Base-by-base conservation (phyloP, 2,797 vertebrate genomes). In the Knipowitschia caucasica region DNA sequence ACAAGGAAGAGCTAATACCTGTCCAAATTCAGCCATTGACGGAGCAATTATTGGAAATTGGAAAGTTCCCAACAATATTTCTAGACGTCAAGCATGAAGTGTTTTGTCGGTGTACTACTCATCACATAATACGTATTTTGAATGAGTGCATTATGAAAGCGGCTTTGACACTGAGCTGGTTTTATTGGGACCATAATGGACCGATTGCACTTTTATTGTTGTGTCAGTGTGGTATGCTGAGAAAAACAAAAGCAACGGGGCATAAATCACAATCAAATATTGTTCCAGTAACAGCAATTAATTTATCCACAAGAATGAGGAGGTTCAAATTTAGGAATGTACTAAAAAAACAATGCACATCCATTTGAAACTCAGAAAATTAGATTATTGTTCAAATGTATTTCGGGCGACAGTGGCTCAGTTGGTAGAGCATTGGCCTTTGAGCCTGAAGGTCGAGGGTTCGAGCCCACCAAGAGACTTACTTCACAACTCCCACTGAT, bases 171-270 rank as follows among this genome's bases (percentile, higher is more conserved):
- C 56, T 40, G 18, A 30, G 21, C 26, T 40, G 27, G 17, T 39
- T 67, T 42, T 58, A 17, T 50, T 23, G 40, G 29, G 40, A 59
- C 25, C 29, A 46, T 26, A 50, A 42, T 29, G 26, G 44, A 56
- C 31, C 4, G 11, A 39, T 38, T 46, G 12, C 15, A 30, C 31
- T 57, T 61, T 60, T 57, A 56, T 29, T 61, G 44, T 52, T 40
- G 15, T 21, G 10, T 23, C 1, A 1, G 44, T 29, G 34, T 7
- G 42, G 35, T 49, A 17, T 20, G 36, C 26, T 27, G 27, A 44
- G 40, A 35, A 54, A 64, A 69, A 69, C 63, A 59, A 7, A 33
- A 18, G 49, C 51, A 53, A 1, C 11, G 15, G 53, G n/a, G 21
- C 42, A 45, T 51, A 57, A 70, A 67, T 67, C 24, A 53, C 30